Evolutionary conservation across 1,140 invertebrate genomes (phyloP), one percentile per base, ranked within the genome.

Genomic region (Patella vulgata): DNA sequence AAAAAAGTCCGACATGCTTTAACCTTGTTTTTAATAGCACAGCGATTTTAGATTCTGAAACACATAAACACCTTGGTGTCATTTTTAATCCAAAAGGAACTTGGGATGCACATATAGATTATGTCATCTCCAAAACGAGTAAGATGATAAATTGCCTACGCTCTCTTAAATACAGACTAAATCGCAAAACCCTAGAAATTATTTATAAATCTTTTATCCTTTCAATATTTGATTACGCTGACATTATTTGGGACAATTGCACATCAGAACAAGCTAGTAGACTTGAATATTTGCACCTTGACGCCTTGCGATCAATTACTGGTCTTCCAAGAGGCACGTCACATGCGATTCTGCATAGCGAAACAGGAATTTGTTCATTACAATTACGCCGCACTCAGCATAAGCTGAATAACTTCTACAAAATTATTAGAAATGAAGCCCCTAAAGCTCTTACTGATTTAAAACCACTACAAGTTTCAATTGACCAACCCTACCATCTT

Each of bases 201-300:
- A 46, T 67, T 5, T 67, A 67, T 47, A 57, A 53, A 39, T 52
- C 36, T 4, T 58, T 67, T 47, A 19, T 62, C 30, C 14, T 59
- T 14, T 48, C 54, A 30, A 47, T 66, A 28, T 30, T 66, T 19
- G 68, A 66, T 43, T 66, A 70, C 39, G 54, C 53, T 11, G 54
- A 53, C 40, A 28, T 62, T 5, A 36, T 66, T 3, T 68, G 36
- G 48, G 31, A 50, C 25, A 55, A 54, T 21, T 50, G 48, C 39
- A 44, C 55, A 12, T 1, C 14, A 19, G 50, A 50, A 23, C 23
- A 53, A n/a, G 39, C 51, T 31, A n/a, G 55, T 17, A 43, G 40
- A 59, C 27, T 63, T 21, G 59, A 63, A 14, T 30, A 57, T 47
- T 57, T 67, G 12, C 54, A 63, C 21, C 47, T 36, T 50, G 50